Percentiles rank a stretch among this genome's conserved stretches.
Conservation (phyloP, 1,140 invertebrate species). For the Rhyzopertha dominica region DNA sequence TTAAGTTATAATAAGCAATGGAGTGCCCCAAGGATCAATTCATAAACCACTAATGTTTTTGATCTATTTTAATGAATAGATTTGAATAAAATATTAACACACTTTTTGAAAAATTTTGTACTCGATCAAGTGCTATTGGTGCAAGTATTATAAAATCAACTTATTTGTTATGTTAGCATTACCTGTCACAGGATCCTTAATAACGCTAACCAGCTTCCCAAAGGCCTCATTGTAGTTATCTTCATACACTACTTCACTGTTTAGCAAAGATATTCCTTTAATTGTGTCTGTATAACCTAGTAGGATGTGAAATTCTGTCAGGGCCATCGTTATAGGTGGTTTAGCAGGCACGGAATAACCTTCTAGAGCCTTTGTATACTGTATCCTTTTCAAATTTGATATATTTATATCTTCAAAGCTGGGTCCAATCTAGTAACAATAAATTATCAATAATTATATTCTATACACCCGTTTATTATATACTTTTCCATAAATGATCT, state of each 20-base stretch:
- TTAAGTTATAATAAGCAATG: too few species aligned
- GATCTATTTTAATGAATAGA: too few species aligned
- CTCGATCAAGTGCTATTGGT: too few species aligned
- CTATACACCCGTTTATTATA: constrained; percentile 18
- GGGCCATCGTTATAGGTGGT: constrained; percentile 69
- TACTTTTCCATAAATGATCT: constrained; percentile 67
- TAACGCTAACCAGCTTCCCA: constrained; percentile 75
- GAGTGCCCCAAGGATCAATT: too few species aligned
- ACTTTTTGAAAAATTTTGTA: too few species aligned
- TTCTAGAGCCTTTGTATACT: constrained; percentile 36
- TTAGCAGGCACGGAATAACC: constrained; percentile 39
- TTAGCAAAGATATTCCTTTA: constrained; percentile 79
- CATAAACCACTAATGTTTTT: too few species aligned
- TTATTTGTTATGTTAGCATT: too few species aligned
- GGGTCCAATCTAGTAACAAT: too few species aligned
- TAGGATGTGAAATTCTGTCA: constrained; percentile 88
- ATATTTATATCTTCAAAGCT: too few species aligned
- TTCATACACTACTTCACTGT: constrained; percentile 83
- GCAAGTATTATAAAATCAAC: too few species aligned
- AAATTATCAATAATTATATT: too few species aligned
- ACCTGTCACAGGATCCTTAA: constrained; percentile 74
- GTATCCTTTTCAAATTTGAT: constrained; percentile 23
- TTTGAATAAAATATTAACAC: too few species aligned
- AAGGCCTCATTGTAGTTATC: constrained; percentile 76
- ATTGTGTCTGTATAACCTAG: constrained; percentile 79